Conservation (phyloP, 2,888 invertebrate genomes). For the Scaptomyza tumidula region DNA sequence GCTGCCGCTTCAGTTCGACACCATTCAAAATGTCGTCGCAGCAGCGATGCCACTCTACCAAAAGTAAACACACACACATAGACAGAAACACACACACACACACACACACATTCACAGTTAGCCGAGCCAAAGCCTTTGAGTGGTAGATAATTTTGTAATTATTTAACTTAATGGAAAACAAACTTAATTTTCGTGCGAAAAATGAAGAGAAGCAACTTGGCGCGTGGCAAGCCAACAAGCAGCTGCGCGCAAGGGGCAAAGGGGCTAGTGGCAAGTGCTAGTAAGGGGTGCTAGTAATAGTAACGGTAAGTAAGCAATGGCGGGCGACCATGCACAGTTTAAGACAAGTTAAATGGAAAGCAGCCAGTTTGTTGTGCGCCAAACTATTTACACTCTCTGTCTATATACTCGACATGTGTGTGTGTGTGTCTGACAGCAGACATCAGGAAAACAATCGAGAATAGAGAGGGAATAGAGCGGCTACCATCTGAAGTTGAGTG, state of each 20-base stretch:
- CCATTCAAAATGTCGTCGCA: constrained; percentile 39
- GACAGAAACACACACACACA: background rate
- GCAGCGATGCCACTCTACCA: constrained; percentile 41
- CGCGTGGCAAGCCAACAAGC: constrained; percentile 21
- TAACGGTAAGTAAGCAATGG: constrained; percentile 8
- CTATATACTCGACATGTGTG: background rate
- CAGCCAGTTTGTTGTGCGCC: constrained; percentile 64
- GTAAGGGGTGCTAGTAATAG: background rate
- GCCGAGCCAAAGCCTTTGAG: constrained; percentile 55
- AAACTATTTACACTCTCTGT: constrained; percentile 52
- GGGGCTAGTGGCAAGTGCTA: background rate
- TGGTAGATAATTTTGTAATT: constrained; percentile 78
- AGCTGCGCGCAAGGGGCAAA: background rate
- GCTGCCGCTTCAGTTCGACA: constrained; percentile 57
- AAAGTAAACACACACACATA: constrained; percentile 41
- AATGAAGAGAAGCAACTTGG: constrained; percentile 57
- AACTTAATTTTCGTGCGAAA: constrained; percentile 74
- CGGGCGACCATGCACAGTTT: constrained; percentile 39
- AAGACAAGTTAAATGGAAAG: constrained; percentile 63
- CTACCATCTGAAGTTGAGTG: constrained; percentile 32
- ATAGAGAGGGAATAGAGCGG: background rate
- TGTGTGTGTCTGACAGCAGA: constrained; percentile 36
- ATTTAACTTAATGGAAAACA: constrained; percentile 81
- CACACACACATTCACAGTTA: constrained; percentile 1
- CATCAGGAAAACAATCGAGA: constrained; percentile 30